These are phyloP conservation scores for Plumapathes pennacea DNA, from an alignment of 92 coral and sea anemone genomes.

Conservation along the genomic window DNA sequence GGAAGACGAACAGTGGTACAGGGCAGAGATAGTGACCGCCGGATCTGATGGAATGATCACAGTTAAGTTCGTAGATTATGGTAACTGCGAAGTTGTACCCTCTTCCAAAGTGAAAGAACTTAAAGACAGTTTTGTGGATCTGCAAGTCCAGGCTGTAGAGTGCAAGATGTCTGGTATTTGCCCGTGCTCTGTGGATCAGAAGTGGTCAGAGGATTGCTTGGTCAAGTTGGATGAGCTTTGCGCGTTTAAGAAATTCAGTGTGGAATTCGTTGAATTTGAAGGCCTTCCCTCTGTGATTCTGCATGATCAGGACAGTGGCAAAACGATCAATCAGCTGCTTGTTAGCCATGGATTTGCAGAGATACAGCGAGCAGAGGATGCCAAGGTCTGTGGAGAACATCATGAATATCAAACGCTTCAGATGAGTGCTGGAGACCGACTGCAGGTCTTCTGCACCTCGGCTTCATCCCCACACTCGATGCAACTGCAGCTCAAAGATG, in stretches of 20 bases:
- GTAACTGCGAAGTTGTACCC: constrained; percentile 59
- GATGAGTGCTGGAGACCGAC: constrained; percentile 1
- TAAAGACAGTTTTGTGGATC: constrained; percentile 43
- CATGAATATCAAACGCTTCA: constrained; percentile 13
- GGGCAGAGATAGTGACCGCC: constrained; percentile 57
- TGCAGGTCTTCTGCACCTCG: constrained; percentile 4
- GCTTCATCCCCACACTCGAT: constrained; percentile 4
- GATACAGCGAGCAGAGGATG: constrained; percentile 5
- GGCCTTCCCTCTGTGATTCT: constrained; percentile 20
- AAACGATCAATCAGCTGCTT: constrained; percentile 16
- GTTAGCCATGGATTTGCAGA: constrained; percentile 37
- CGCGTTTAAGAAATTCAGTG: constrained; percentile 3
- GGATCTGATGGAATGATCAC: constrained; percentile 43
- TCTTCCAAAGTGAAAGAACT: constrained; percentile 40
- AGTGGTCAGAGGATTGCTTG: constrained; percentile 48
- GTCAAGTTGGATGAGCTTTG: constrained; percentile 39
- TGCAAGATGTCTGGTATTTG: constrained; percentile 45
- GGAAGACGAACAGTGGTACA: constrained; percentile 69
- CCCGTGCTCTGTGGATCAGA: constrained; percentile 29
- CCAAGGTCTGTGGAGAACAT: constrained; percentile 9
- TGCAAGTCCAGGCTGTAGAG: constrained; percentile 65
- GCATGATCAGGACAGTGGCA: constrained; percentile 30
- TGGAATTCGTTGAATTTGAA: constrained; percentile 21
- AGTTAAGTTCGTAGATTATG: constrained; percentile 83
- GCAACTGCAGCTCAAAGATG: constrained; percentile 23